Base-by-base conservation (phyloP, 2,797 vertebrate species). In the Buceros bicornis region DNA sequence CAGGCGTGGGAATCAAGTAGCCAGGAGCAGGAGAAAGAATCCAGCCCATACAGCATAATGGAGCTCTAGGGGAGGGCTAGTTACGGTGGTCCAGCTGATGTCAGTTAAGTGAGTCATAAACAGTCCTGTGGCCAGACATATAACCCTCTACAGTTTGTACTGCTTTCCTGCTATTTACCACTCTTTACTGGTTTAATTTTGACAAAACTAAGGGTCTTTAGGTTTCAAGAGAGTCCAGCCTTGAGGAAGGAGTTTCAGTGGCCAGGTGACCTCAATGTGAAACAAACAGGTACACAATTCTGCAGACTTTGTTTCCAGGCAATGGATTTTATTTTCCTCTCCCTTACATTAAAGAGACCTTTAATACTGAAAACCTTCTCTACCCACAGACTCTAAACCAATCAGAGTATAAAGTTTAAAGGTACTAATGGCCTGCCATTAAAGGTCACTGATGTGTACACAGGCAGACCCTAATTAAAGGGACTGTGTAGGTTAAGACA, bases 361-460 rank as follows among this genome's bases (percentile, higher is more conserved):
- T 94, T 94, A 93, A 70, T 85, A 67, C 65, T 2, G 16, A 87
- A 90, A 92, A 64, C 53, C 83, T 69, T 89, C 83, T 77, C 88
- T 78, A 67, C 78, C 78, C 74, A 66, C 51, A 71, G 74, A 21
- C 81, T 82, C 90, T 90, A 94, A 95, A 48, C 78, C 69, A 92
- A 86, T 61, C 83, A 65, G 86, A 58, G 74, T 89, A 88, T 67
- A 90, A 95, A 92, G 71, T 87, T 94, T 89, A 79, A 95, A 97
- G 94, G 93, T 94, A 90, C 88, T 97, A 96, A 96, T 95, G 90
- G 85, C 57, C 90, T 94, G 91, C 88, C 71, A 90, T 96, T 97
- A 95, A 95, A 96, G 92, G 93, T 96, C 94, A 95, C 85, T 90
- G 88, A 80, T 94, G 94, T 95, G 84, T 94, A 95, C 86, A 87